A percentile compares a stretch with the other conserved stretches of the same genome.
phyloP scores from a whole-genome alignment of 2,113 vertebrate species.

The Mesembrinibis cayennensis region DNA sequence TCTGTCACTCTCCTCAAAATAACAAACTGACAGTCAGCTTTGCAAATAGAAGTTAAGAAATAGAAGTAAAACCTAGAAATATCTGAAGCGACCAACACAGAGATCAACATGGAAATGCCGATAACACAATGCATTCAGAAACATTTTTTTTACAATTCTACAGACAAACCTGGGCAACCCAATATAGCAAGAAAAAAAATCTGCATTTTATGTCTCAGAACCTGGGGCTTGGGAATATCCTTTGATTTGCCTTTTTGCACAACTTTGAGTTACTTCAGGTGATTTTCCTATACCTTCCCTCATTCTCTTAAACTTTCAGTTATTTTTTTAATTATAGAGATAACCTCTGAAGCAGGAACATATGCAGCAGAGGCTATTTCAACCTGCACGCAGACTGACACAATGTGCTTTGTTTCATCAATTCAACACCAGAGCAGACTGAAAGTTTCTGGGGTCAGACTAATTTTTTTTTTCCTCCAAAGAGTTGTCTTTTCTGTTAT shows the following conservation, averaged over 20 bases:
- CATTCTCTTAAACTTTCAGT: neutral
- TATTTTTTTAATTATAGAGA: neutral
- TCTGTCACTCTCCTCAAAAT: neutral
- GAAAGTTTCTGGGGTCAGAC: neutral
- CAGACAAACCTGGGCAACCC: neutral
- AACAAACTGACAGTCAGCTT: neutral
- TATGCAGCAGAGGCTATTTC: neutral
- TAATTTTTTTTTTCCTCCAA: neutral
- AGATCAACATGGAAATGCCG: neutral
- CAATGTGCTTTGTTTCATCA: neutral
- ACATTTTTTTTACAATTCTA: neutral
- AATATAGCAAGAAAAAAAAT: neutral
- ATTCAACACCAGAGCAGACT: neutral
- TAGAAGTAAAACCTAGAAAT: neutral
- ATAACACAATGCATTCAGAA: neutral
- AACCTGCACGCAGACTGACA: neutral
- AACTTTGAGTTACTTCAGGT: neutral
- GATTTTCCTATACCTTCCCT: neutral
- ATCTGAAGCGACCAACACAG: neutral
- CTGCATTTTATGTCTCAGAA: neutral
- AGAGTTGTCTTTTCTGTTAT: neutral
- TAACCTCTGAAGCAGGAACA: neutral
- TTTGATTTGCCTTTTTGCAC: neutral
- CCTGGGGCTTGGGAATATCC: neutral
- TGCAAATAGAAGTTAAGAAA: neutral